Evolutionary conservation across 2,113 vertebrate species (phyloP).

Genomic region (Ceratotherium simum): DNA sequence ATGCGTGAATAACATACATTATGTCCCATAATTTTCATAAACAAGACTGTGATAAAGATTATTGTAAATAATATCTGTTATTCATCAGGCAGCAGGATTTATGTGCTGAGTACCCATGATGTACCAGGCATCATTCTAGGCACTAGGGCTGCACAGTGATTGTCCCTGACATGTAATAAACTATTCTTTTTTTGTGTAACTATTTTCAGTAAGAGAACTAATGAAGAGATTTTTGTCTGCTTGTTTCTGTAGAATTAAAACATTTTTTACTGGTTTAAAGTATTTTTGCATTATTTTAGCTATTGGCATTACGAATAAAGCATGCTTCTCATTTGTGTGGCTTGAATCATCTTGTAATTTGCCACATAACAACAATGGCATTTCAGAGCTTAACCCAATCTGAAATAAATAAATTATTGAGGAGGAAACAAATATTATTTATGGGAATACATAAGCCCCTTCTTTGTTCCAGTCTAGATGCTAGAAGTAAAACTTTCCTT

Average conservation of each 20-base stretch:
- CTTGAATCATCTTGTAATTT: conserved; percentile 14
- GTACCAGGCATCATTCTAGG: background rate
- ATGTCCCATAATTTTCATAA: background rate
- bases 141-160: background rate
- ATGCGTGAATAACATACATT: background rate
- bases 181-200: background rate
- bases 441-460: background rate
- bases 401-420: conserved; percentile 2
- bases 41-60: background rate
- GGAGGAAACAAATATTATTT: conserved; percentile 20
- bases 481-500: conserved; percentile 4
- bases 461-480: background rate
- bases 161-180: background rate
- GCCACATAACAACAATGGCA: background rate
- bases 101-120: background rate
- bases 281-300: conserved; percentile 5
- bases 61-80: background rate
- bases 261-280: background rate
- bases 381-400: conserved; percentile 3
- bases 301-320: background rate
- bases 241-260: background rate
- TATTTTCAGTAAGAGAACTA: background rate
- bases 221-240: background rate
- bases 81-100: background rate
- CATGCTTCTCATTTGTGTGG: background rate